Evolutionary conservation across 2,797 vertebrate genomes (phyloP).

Genomic region (Buphagus erythrorhynchus): DNA sequence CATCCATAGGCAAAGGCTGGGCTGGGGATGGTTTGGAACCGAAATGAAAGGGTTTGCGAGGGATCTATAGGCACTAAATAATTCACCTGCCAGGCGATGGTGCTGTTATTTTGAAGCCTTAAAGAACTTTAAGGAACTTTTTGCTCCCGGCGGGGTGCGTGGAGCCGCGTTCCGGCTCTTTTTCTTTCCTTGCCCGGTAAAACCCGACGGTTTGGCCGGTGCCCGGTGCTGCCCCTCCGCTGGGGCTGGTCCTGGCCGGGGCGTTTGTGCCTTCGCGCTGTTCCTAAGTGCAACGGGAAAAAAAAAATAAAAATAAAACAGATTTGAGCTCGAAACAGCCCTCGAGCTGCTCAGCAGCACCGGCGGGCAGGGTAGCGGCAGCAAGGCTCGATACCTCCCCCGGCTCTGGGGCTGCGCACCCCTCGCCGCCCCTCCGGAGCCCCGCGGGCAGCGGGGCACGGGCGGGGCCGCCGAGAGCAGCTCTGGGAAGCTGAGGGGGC

Average conservation of each 20-base stretch:
- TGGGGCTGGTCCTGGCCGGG: not conserved
- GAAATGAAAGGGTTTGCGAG: conserved; percentile 46
- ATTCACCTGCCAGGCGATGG: conserved; percentile 62
- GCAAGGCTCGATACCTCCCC: not conserved
- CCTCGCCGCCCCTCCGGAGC: not conserved
- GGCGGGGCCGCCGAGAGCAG: not conserved
- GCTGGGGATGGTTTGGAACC: conserved; percentile 53
- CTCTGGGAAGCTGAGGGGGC: not conserved
- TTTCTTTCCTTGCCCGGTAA: not conserved
- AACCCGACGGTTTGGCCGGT: not conserved
- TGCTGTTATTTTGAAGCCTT: conserved; percentile 29
- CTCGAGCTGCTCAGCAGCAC: not conserved
- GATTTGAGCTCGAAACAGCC: not conserved
- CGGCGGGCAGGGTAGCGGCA: not conserved
- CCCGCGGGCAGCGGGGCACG: not conserved
- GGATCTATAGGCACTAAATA: conserved; percentile 59
- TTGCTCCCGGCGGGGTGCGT: not conserved
- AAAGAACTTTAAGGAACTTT: conserved; percentile 55
- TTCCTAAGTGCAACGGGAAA: not conserved
- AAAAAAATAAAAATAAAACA: not conserved
- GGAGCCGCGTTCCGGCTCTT: not conserved
- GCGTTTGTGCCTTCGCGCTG: not conserved
- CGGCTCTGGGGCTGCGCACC: not conserved
- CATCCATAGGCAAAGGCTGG: conserved; percentile 63
- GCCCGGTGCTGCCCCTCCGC: not conserved